Base-by-base conservation (phyloP, 1,140 invertebrate genomes). In the Drosophila parvula region DNA sequence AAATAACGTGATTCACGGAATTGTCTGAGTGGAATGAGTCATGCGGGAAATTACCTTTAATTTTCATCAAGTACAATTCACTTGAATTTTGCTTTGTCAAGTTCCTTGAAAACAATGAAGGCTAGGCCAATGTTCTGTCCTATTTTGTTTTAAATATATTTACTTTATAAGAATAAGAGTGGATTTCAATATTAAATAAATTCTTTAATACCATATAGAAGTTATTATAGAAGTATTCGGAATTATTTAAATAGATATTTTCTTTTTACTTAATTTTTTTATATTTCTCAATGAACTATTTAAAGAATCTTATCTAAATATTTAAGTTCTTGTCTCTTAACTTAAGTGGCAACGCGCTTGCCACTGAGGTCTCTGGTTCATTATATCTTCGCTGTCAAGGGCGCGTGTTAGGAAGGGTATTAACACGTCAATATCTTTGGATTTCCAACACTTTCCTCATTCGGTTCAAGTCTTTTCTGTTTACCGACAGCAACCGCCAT, bases 401-500 rank as follows among this genome's bases (percentile, higher is more conserved):
- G 18, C 30, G 3, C 47, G 22, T 53, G 2, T 16, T 4, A 10
- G 10, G n/a, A 18, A 71, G 68, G n/a, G 68, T 48, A 71, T 71
- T 48, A 71, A 22, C 36, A 22, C 56, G 65, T 71, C 69, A 43
- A 36, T 68, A 14, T 30, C 34, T 53, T 32, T 9, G 3, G 16
- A 27, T 5, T 30, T 5, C n/a, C 47, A 12, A 16, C 16, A 45
- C 9, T 38, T 58, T 59, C 36, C 43, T 47, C 44, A 40, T 55
- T 48, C 43, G 18, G 9, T 48, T 56, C 28, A 45, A 32, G 41
- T 60, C 47, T 45, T 65, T 68, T 53, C 68, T 74, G 70, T 74
- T 74, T 74, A 36, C 74, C 63, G 53, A 65, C 61, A 67, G 56
- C 41, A 27, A 60, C 63, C 74, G 74, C 61, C 74, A 76, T 76